Conservation (phyloP, 2,113 vertebrate species). For the Sebastes fasciatus region DNA sequence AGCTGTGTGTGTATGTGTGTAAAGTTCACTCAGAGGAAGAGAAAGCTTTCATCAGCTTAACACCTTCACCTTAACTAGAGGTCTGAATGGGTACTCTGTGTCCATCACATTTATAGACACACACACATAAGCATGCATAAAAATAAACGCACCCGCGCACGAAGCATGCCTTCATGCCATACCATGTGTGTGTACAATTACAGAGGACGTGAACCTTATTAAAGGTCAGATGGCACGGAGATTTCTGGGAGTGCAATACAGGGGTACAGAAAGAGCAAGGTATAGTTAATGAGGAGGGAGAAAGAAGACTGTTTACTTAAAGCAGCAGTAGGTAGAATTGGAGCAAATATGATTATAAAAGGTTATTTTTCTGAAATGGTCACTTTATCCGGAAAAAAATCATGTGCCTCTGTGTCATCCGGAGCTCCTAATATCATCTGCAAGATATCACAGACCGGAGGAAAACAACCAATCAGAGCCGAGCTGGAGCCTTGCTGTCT, state of each 20-base stretch:
- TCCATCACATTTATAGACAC: conserved; percentile 57
- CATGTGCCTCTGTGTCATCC: no score
- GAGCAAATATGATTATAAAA: no score
- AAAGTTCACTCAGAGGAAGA: conserved; percentile 63
- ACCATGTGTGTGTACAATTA: conserved; percentile 73
- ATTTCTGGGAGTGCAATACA: conserved; percentile 49
- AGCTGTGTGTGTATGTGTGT: conserved; percentile 21
- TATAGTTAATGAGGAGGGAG: conserved; percentile 33
- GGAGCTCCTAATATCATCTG: no score
- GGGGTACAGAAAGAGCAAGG: conserved; percentile 29
- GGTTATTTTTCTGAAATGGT: no score
- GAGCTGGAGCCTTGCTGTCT: no score
- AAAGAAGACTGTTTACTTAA: background rate
- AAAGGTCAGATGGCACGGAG: conserved; percentile 74
- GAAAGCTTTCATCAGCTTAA: conserved; percentile 73
- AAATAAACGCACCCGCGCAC: conserved; percentile 61
- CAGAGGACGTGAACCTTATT: conserved; percentile 65
- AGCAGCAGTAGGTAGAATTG: no score
- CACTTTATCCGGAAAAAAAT: no score
- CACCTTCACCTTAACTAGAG: conserved; percentile 66
- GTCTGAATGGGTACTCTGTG: conserved; percentile 42
- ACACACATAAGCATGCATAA: conserved; percentile 48
- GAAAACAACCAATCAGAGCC: no score
- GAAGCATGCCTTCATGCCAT: conserved; percentile 61
- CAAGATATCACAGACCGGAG: no score